phyloP scores from a whole-genome alignment of 2,888 invertebrate species.

The Leptinotarsa juncta region DNA sequence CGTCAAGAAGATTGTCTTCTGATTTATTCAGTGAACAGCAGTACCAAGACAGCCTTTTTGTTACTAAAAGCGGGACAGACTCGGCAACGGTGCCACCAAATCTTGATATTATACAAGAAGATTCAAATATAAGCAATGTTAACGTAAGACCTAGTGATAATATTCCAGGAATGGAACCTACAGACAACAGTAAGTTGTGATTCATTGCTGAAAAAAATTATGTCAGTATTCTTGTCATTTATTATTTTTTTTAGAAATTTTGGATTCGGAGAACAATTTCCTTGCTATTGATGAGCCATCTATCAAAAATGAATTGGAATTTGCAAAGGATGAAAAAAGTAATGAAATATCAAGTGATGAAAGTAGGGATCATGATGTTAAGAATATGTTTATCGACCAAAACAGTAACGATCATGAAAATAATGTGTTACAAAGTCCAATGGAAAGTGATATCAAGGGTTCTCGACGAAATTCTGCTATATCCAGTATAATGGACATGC shows the following conservation, averaged over 20 bases:
- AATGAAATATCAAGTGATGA: neutral
- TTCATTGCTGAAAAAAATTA: neutral
- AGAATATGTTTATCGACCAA: neutral
- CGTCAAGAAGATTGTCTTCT: slow-evolving; percentile 53
- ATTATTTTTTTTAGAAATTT: neutral
- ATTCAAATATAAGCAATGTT: slow-evolving; percentile 26
- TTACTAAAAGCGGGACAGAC: slow-evolving; percentile 51
- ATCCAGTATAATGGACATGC: slow-evolving; percentile 33
- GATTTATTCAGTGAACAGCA: slow-evolving; percentile 57
- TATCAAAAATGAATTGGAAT: neutral
- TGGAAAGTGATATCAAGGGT: neutral
- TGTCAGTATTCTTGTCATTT: neutral
- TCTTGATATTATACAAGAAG: slow-evolving; percentile 49
- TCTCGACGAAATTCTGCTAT: slow-evolving; percentile 9
- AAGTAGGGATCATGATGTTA: neutral
- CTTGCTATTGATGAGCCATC: neutral
- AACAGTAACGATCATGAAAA: slow-evolving; percentile 2
- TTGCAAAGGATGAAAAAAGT: neutral
- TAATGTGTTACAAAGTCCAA: neutral
- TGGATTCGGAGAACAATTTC: neutral
- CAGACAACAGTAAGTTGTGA: neutral
- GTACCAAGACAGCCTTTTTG: slow-evolving; percentile 54
- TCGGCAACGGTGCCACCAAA: slow-evolving; percentile 25
- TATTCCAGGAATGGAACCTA: slow-evolving; percentile 27
- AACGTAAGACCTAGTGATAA: slow-evolving; percentile 54